These are phyloP conservation scores for Kryphioiulus occultus DNA, from an alignment of 2,888 invertebrate species.

Conservation along the genomic window DNA sequence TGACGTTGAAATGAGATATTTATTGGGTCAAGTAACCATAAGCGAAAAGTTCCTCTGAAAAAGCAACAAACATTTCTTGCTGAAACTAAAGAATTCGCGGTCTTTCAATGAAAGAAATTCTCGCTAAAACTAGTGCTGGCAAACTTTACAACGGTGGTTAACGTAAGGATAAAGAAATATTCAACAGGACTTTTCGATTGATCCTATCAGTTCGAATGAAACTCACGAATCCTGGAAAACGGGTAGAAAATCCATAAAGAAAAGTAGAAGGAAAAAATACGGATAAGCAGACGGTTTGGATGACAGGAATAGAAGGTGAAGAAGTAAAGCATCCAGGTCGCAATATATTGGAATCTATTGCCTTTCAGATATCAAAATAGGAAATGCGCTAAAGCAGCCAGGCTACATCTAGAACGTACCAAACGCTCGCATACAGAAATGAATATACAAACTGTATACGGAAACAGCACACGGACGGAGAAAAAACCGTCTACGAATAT, in stretches of 20 bases:
- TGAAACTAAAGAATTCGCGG: too few relatives aligned
- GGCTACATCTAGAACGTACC: background rate
- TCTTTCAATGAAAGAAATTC: too few relatives aligned
- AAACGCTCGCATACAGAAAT: background rate
- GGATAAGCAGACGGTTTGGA: constrained; percentile 17
- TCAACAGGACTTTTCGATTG: background rate
- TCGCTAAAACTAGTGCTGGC: too few relatives aligned
- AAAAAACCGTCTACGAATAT: background rate
- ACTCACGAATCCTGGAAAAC: background rate
- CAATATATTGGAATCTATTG: constrained; percentile 17
- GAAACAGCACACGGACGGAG: background rate
- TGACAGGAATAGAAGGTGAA: constrained; percentile 9
- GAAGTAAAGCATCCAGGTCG: background rate
- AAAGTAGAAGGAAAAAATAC: background rate
- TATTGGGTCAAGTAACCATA: too few relatives aligned
- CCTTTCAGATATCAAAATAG: constrained; percentile 17
- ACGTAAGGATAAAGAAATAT: too few relatives aligned
- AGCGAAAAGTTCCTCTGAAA: too few relatives aligned
- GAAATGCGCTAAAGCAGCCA: background rate
- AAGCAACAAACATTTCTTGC: too few relatives aligned
- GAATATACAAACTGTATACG: background rate
- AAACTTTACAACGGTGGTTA: too few relatives aligned
- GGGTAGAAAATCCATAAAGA: background rate
- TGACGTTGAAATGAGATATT: too few relatives aligned
- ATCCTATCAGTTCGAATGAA: background rate